Evolutionary conservation across 2,888 invertebrate genomes (phyloP).

Genomic region (Eristalinus aeneus): DNA sequence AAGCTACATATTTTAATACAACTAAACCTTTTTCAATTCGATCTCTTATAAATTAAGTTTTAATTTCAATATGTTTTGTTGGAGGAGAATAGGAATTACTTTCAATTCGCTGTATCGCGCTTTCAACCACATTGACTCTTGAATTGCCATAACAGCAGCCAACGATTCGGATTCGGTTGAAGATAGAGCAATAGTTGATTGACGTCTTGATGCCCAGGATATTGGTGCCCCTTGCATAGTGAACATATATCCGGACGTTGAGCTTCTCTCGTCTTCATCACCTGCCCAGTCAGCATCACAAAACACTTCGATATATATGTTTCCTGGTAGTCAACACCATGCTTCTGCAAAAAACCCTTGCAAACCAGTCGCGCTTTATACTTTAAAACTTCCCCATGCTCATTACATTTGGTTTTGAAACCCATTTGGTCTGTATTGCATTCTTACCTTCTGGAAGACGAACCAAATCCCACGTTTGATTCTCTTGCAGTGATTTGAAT

Average conservation of each 20-base stretch:
- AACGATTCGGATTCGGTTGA: too few relatives aligned
- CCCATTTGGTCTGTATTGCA: slow-evolving; percentile 8
- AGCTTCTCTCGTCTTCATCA: slow-evolving; percentile 24
- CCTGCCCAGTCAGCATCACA: slow-evolving; percentile 64
- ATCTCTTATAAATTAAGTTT: too few relatives aligned
- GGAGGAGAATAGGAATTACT: too few relatives aligned
- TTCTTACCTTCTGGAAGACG: slow-evolving; percentile 24
- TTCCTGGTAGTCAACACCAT: slow-evolving; percentile 24
- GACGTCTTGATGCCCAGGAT: too few relatives aligned
- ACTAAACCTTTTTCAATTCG: too few relatives aligned
- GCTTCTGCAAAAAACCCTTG: slow-evolving; percentile 3
- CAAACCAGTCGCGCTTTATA: slow-evolving; percentile 10
- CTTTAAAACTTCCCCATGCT: neutral
- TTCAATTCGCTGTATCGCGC: too few relatives aligned
- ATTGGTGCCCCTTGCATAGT: too few relatives aligned
- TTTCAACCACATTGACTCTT: too few relatives aligned
- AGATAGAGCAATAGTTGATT: too few relatives aligned
- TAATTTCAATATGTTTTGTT: too few relatives aligned
- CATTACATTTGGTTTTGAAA: slow-evolving; percentile 8
- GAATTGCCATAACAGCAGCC: too few relatives aligned
- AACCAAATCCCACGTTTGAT: slow-evolving; percentile 29
- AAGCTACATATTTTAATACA: slow-evolving; percentile 19
- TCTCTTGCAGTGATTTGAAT: too few relatives aligned
- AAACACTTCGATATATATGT: slow-evolving; percentile 32
- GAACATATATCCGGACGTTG: slow-evolving; percentile 6